Percentiles rank a stretch among this genome's conserved stretches.
Evolutionary conservation across 2,888 invertebrate genomes (phyloP).

Genomic region (Frankliniella intonsa): DNA sequence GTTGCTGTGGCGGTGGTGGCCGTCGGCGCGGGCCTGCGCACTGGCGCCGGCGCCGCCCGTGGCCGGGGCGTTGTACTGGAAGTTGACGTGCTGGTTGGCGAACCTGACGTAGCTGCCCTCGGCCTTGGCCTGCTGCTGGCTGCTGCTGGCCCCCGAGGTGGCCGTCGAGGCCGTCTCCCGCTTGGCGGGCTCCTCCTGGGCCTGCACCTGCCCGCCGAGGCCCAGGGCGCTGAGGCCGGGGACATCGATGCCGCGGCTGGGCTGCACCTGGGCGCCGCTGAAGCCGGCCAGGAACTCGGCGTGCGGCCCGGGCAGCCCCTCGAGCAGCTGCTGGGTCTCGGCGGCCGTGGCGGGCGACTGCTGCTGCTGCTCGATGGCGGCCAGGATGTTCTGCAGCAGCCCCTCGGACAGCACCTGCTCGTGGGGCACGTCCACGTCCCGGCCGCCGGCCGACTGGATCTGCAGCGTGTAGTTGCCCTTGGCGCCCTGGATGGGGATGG

Average conservation of each 20-base stretch:
- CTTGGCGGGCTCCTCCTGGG: slow-evolving; percentile 37
- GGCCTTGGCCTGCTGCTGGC: slow-evolving; percentile 27
- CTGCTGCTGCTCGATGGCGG: slow-evolving; percentile 68
- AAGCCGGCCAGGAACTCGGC: slow-evolving; percentile 28
- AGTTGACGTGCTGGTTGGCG: slow-evolving; percentile 11
- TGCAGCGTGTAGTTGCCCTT: slow-evolving; percentile 68
- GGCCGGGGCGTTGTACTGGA: neutral
- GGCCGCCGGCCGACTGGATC: slow-evolving; percentile 64
- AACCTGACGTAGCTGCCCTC: slow-evolving; percentile 8
- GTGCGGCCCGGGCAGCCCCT: slow-evolving; percentile 32
- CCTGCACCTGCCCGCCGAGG: slow-evolving; percentile 42
- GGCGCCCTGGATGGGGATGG: slow-evolving; percentile 51
- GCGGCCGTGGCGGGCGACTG: slow-evolving; percentile 33
- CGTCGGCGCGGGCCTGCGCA: neutral
- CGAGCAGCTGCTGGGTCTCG: slow-evolving; percentile 29
- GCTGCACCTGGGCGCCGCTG: slow-evolving; percentile 29
- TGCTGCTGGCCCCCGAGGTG: slow-evolving; percentile 36
- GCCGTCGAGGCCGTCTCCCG: slow-evolving; percentile 43
- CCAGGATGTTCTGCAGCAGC: slow-evolving; percentile 71
- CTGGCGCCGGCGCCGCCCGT: neutral
- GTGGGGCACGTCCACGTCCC: slow-evolving; percentile 56
- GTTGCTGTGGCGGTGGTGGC: slow-evolving; percentile 14
- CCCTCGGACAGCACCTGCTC: slow-evolving; percentile 74
- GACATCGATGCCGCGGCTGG: slow-evolving; percentile 44
- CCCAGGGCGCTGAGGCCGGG: slow-evolving; percentile 50